Percentiles rank a stretch among this genome's conserved stretches.
Conservation (phyloP, 2,113 vertebrate species). For the Petroica traversi region DNA sequence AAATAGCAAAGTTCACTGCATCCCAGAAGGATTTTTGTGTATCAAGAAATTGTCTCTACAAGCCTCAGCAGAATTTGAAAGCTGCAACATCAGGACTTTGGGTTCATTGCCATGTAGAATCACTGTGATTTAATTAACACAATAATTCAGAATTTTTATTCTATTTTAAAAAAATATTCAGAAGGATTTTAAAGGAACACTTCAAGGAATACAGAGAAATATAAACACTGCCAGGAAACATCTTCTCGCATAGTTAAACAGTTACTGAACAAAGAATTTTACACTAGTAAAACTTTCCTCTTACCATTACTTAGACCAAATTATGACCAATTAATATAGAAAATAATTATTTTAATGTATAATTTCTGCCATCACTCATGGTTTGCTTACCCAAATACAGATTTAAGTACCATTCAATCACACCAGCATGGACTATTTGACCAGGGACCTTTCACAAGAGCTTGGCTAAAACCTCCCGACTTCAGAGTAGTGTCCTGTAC, state of each 20-base stretch:
- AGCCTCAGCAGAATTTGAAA: constrained; percentile 11
- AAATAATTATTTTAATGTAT: not conserved
- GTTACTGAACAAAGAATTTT: not conserved
- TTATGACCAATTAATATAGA: not conserved
- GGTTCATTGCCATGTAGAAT: not conserved
- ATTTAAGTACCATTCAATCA: not conserved
- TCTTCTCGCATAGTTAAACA: not conserved
- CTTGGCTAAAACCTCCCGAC: not conserved
- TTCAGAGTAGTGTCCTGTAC: not conserved
- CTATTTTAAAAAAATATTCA: not conserved
- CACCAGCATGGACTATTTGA: not conserved
- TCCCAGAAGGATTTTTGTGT: constrained; percentile 32
- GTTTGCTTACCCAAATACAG: not conserved
- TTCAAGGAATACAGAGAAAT: not conserved
- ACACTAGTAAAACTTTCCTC: not conserved
- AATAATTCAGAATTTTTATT: not conserved
- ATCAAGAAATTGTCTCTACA: not conserved
- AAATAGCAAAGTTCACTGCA: constrained; percentile 52
- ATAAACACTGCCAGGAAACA: not conserved
- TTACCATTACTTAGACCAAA: not conserved
- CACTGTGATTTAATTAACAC: not conserved
- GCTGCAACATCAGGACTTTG: not conserved
- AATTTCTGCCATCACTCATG: not conserved
- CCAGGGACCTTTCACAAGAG: not conserved
- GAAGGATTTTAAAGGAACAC: not conserved